Evolutionary conservation across 1,140 invertebrate species (phyloP).

Genomic region (Heliothis subflexa): DNA sequence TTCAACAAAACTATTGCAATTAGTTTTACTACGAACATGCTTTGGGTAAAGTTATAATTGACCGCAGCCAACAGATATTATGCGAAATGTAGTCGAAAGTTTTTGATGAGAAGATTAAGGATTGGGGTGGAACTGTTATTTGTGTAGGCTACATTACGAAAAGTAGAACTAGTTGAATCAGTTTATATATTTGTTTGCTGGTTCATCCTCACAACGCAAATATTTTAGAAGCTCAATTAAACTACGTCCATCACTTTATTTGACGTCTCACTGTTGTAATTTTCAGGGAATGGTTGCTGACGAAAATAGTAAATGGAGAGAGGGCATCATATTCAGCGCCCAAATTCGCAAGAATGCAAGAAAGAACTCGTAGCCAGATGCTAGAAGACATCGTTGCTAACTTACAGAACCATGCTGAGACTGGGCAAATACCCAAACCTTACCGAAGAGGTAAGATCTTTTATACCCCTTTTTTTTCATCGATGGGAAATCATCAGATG

Average conservation of each 20-base stretch:
- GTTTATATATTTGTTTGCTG: neutral
- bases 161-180: neutral
- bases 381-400: conserved; percentile 97
- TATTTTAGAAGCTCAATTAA: too few species aligned
- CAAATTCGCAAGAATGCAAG: conserved; percentile 98
- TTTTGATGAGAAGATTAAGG: neutral
- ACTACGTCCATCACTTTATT: neutral
- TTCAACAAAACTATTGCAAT: neutral
- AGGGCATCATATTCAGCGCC: conserved; percentile 98
- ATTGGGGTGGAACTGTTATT: neutral
- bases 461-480: neutral
- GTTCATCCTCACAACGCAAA: neutral
- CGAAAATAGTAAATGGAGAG: conserved; percentile 99
- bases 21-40: neutral
- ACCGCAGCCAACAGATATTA: conserved; percentile 18
- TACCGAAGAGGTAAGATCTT: conserved; percentile 90
- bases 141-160: neutral
- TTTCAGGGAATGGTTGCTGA: conserved; percentile 97
- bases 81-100: neutral
- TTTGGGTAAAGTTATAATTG: conserved; percentile 35
- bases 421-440: conserved; percentile 97
- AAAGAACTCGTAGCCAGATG: conserved; percentile 96
- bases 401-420: conserved; percentile 97
- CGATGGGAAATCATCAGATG: too few species aligned
- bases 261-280: neutral